Conservation (phyloP, 2,888 invertebrate species). For the Scaeva pyrastri region DNA sequence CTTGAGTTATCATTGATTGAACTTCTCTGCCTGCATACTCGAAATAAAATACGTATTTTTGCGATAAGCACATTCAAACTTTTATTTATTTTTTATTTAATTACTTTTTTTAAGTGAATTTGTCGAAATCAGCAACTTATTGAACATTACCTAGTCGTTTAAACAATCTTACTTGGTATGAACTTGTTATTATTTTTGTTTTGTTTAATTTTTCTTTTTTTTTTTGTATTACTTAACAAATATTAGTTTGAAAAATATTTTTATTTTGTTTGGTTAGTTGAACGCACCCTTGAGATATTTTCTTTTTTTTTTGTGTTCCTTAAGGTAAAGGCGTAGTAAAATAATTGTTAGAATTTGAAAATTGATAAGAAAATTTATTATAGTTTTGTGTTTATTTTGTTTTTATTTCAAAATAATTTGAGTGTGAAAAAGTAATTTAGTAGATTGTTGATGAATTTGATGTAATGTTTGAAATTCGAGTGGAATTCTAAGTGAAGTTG, state of each 20-base stretch:
- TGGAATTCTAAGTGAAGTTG: neutral
- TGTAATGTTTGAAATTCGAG: neutral
- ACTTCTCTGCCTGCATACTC: neutral
- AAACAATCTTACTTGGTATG: slow-evolving; percentile 21
- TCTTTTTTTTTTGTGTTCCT: neutral
- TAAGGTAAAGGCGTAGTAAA: neutral
- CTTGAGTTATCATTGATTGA: slow-evolving; percentile 45
- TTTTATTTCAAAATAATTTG: neutral
- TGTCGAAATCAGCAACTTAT: neutral
- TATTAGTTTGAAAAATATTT: neutral
- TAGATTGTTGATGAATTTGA: neutral
- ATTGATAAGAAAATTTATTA: slow-evolving; percentile 13
- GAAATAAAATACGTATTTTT: slow-evolving; percentile 10
- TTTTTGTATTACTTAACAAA: neutral
- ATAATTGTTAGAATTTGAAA: neutral
- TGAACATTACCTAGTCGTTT: slow-evolving; percentile 9
- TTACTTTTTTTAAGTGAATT: slow-evolving; percentile 16
- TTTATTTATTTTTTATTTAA: slow-evolving; percentile 19
- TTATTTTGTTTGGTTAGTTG: neutral
- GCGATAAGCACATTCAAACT: slow-evolving; percentile 39
- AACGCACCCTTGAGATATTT: slow-evolving; percentile 3
- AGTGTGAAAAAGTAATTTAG: neutral
- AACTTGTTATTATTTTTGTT: neutral
- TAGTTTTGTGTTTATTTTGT: neutral
- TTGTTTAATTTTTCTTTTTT: neutral